These are phyloP conservation scores for Eupithecia subumbrata DNA, from an alignment of 2,888 invertebrate species.

Conservation along the genomic window DNA sequence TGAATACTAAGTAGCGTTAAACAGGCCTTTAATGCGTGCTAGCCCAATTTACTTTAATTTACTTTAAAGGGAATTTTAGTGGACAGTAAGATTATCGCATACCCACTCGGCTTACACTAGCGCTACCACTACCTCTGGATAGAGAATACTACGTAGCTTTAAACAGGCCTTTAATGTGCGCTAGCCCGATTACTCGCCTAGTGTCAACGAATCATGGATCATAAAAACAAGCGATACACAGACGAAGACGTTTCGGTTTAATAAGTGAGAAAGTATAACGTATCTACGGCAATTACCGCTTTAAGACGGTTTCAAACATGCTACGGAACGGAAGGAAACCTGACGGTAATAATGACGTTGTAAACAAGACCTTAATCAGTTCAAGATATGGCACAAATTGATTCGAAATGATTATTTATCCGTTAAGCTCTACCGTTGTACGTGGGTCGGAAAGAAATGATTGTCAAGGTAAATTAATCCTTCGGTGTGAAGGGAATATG, in stretches of 20 bases:
- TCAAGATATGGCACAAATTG: constrained; percentile 5
- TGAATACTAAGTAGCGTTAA: too few relatives aligned
- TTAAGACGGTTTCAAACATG: constrained; percentile 52
- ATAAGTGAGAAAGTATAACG: constrained; percentile 62
- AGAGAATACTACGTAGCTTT: too few relatives aligned
- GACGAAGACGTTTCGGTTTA: constrained; percentile 47
- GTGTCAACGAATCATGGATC: constrained; percentile 20
- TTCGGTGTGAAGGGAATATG: neutral
- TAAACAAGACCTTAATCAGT: constrained; percentile 16
- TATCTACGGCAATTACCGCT: constrained; percentile 53
- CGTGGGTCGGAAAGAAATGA: neutral
- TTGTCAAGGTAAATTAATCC: constrained; percentile 3
- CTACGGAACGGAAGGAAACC: constrained; percentile 34
- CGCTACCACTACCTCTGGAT: too few relatives aligned
- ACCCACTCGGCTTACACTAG: too few relatives aligned
- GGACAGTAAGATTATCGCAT: too few relatives aligned
- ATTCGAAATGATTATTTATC: constrained; percentile 11
- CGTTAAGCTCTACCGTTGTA: neutral
- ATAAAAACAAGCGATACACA: constrained; percentile 25
- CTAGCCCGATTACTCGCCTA: constrained; percentile 4
- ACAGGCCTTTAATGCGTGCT: too few relatives aligned
- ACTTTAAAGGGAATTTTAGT: too few relatives aligned
- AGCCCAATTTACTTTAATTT: too few relatives aligned
- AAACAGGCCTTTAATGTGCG: neutral
- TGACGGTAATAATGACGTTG: neutral